Evolutionary conservation across 2,888 invertebrate species (phyloP), one percentile per base, ranked within the genome.

Genomic region (Odontothrips loti): DNA sequence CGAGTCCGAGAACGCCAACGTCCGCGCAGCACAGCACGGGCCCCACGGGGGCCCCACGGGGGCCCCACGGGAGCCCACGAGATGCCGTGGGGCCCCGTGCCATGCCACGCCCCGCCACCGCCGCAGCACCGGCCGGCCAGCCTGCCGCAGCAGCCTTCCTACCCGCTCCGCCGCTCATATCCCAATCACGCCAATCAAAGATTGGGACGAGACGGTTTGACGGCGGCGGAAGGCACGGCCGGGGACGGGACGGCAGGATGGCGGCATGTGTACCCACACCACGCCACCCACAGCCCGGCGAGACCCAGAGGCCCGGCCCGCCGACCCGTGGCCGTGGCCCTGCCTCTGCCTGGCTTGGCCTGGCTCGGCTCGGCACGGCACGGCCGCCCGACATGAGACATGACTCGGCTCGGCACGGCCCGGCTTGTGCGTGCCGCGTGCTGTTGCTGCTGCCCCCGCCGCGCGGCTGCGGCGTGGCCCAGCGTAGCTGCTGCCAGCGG

Each of bases 311-410:
- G 15, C 58, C 10, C 17, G 17, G 58, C 17, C 58, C 34, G 6
- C 34, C 34, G 6, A 6, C 34, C 34, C 34, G 34, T 43, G 34
- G 2, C 34, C 34, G 34, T 43, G 34, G 34, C 83, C 81, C 58
- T 81, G 81, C 82, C 83, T 84, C 84, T 84, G 84, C 84, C 84
- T 83, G 85, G 85, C 86, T 85, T 75, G 17, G 48, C 23, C 15
- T 23, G 27, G 43, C 47, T 80, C 79, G 81, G 79, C 29, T 51
- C n/a, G 63, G 51, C 29, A 43, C 79, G 80, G 75, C 75, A 58
- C n/a, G n/a, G n/a, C n/a, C n/a, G n/a, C n/a, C n/a, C n/a, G n/a
- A n/a, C n/a, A n/a, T n/a, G n/a, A n/a, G n/a, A n/a, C n/a, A n/a
- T n/a, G n/a, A n/a, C n/a, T n/a, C n/a, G n/a, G 47, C 80, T 43